Base-by-base conservation (phyloP, 92 coral and sea anemone genomes). In the Blastomussa wellsi region DNA sequence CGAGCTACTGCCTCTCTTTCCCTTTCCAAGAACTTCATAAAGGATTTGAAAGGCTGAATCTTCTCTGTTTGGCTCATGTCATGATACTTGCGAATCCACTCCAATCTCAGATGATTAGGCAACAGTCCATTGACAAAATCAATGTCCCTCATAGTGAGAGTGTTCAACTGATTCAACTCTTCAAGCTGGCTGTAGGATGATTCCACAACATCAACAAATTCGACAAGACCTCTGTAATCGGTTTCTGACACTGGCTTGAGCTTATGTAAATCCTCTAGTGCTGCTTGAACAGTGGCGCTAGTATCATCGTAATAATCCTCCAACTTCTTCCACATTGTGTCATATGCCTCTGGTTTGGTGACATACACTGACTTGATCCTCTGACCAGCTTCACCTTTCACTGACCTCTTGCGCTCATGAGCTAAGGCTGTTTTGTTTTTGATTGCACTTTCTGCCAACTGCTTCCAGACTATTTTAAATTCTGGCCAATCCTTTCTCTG, bases 341-440 rank as follows among this genome's bases (percentile, higher is more conserved):
- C 93, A 83, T 88, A 93, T 0, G 93, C 93, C 72, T 92, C 91
- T 62, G 95, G 95, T 38, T 79, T 87, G 19, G 93, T 93, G 57
- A 88, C 82, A 69, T 80, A 92, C 20, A 90, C 95, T 22, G 92
- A 87, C 14, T 76, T 88, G 60, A 92, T 90, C 44, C 93, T 28
- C 62, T 72, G 47, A 59, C 82, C 72, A 12, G 89, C 91, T 48
- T 91, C 89, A 24, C 87, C 89, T 39, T 78, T 87, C 57, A 91
- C 91, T 11, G 79, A 87, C 37, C 91, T 91, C 81, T 87, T 90
- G 12, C 87, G 49, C 17, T 90, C 93, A 42, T 87, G 88, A 31
- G 90, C 90, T 59, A 87, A 47, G 20, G 93, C 90, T 29, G 88
- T 87, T 48, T 82, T 86, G 48, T 90, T 90, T 6, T 42, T 64